Evolutionary conservation across 1,140 invertebrate genomes (phyloP), one percentile per base, ranked within the genome.

Genomic region (Zaprionus ghesquierei): DNA sequence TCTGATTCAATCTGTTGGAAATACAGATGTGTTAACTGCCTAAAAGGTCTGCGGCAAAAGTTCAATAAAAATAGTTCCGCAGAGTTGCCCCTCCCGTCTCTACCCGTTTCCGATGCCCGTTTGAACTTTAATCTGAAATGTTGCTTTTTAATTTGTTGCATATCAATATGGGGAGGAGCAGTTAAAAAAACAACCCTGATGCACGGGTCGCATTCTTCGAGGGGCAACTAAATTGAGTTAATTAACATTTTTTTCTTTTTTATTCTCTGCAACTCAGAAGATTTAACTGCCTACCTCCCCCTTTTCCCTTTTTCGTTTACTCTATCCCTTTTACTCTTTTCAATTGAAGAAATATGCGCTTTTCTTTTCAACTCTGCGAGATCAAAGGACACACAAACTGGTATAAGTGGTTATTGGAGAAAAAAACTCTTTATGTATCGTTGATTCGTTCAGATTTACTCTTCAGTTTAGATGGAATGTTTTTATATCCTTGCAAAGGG

Each of bases 121-220:
- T 18, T 18, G 41, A 46, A 46, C 41, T 18, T 20, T 18, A 46
- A 46, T 46, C 41, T 22, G 12, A 20, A 46, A 15, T 46, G 20
- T 46, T 46, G 41, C 41, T 46, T 46, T 46, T 18, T 46, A 46
- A 46, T 46, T 46, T 46, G 41, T 46, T 46, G 41, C 41, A 46
- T 46, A 46, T 46, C 41, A 46, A 46, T 46, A 46, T 46, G 15
- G 41, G 12, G 18, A 22, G 15, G 41, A 22, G 18, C 10, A 46
- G 41, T 46, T 44, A 18, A 18, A 22, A 15, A 38, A 38, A 38
- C 41, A 46, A 46, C 41, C 41, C 41, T 46, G 18, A 44, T 44
- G n/a, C 15, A 8, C 6, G 27, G 27, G 27, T n/a, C n/a, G n/a
- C n/a, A n/a, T n/a, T n/a, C n/a, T n/a, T n/a, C n/a, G 18, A 46